phyloP scores from a whole-genome alignment of 2,113 vertebrate genomes.

The Sisor rabdophorus region DNA sequence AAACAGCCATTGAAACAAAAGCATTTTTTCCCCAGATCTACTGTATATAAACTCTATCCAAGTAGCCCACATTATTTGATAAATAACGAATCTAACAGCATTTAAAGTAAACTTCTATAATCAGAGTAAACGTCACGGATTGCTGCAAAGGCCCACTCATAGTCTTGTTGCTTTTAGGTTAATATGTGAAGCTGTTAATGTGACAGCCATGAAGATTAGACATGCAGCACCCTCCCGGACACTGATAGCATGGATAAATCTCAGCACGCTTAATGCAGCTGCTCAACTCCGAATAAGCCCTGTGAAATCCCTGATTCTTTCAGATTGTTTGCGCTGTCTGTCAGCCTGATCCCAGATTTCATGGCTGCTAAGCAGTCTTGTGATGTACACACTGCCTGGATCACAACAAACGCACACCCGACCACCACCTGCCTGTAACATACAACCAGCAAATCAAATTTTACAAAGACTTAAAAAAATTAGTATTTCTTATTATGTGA shows the following conservation, averaged over 20 bases:
- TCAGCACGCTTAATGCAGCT: constrained; percentile 60
- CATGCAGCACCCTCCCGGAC: constrained; percentile 48
- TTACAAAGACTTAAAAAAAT: neutral
- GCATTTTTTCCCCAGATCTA: constrained; percentile 21
- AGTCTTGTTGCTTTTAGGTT: constrained; percentile 23
- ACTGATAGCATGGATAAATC: constrained; percentile 45
- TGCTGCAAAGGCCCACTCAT: constrained; percentile 8
- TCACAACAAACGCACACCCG: constrained; percentile 40
- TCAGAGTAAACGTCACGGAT: constrained; percentile 14
- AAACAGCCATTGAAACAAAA: constrained; percentile 30
- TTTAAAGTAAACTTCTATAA: constrained; percentile 33
- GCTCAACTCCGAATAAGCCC: constrained; percentile 67
- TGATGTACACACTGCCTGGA: constrained; percentile 58
- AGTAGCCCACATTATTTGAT: constrained; percentile 17
- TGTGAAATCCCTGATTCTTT: constrained; percentile 72
- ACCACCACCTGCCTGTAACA: constrained; percentile 32
- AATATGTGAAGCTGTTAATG: constrained; percentile 60
- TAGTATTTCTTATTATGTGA: neutral
- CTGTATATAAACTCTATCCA: constrained; percentile 44
- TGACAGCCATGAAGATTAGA: constrained; percentile 61
- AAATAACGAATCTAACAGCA: constrained; percentile 36
- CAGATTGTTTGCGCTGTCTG: constrained; percentile 61
- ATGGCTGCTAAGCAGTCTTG: constrained; percentile 64
- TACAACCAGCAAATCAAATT: constrained; percentile 24
- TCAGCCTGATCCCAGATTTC: constrained; percentile 66